A percentile compares a stretch with the other conserved stretches of the same genome.
Evolutionary conservation across 2,888 invertebrate genomes (phyloP).

Genomic region (Drosophila picticornis): DNA sequence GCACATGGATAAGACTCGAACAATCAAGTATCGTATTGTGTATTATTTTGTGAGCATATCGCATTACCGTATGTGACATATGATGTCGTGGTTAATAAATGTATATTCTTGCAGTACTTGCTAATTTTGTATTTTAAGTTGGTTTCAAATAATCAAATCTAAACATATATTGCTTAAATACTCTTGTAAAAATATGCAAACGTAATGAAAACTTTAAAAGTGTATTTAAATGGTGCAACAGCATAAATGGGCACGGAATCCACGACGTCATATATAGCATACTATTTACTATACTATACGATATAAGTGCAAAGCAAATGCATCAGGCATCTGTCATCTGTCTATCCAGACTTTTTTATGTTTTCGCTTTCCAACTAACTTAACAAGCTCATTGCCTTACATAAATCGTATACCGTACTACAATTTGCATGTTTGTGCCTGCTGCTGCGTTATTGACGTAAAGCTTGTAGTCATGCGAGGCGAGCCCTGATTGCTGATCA

Average conservation of each 20-base stretch:
- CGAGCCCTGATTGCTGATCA: constrained; percentile 35
- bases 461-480: constrained; percentile 69
- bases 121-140: constrained; percentile 60
- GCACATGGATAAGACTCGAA: constrained; percentile 36
- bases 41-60: constrained; percentile 52
- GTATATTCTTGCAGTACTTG: constrained; percentile 68
- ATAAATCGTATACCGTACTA: constrained; percentile 31
- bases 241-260: constrained; percentile 64
- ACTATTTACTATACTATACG: constrained; percentile 22
- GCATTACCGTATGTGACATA: constrained; percentile 81
- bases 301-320: constrained; percentile 20
- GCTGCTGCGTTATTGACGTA: constrained; percentile 72
- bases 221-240: constrained; percentile 38
- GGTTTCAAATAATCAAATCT: constrained; percentile 30
- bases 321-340: constrained; percentile 19
- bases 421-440: constrained; percentile 77
- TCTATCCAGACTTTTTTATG: constrained; percentile 24
- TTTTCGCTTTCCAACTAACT: constrained; percentile 54
- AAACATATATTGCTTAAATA: constrained; percentile 66
- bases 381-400: constrained; percentile 55
- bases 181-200: constrained; percentile 79
- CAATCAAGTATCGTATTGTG: constrained; percentile 34
- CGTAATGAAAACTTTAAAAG: constrained; percentile 60
- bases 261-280: constrained; percentile 84
- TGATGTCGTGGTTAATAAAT: constrained; percentile 83